Evolutionary conservation across 1,140 invertebrate genomes (phyloP), one percentile per base, ranked within the genome.

Genomic region (Amyelois transitella): DNA sequence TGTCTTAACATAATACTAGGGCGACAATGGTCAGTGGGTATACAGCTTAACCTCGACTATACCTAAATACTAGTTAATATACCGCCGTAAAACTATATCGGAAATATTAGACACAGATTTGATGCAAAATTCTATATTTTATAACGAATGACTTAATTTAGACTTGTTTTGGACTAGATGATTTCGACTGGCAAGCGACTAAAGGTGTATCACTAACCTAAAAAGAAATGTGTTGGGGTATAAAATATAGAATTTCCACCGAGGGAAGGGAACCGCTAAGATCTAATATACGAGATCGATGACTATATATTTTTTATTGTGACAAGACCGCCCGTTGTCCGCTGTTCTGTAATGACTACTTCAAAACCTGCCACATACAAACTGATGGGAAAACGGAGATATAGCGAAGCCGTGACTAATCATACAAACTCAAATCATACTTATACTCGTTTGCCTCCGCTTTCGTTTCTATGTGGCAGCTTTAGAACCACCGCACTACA

Each of bases 1-100:
- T 55, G 55, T 58, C 59, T 64, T 58, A 55, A 53, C 44, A 64
- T 63, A 60, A 61, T 58, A 62, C 59, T 70, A 70, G 52, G 60
- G 20, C 49, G 58, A 54, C 54, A 53, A 63, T 66, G 60, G 64
- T 70, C 64, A 57, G 49, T 55, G 56, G 58, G 59, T 64, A 59
- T 51, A 51, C 50, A 57, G 21, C 48, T 51, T 62, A 63, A 61
- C 62, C 17, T 38, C 1, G 6, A 14, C 32, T 38, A 38, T 14
- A 6, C n/a, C 32, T 38, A 38, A n/a, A n/a, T 38, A 38, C n/a
- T 14, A n/a, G 12, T 14, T 38, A 38, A 14, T 14, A 38, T 38
- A 28, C 12, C n/a, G 12, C 7, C 25, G 25, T 59, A 63, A n/a
- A 6, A 22, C 43, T 58, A 53, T 43, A 20, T 43, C 20, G 22